Conservation (phyloP, 1,140 invertebrate species). For the Chrysomallon squamiferum region DNA sequence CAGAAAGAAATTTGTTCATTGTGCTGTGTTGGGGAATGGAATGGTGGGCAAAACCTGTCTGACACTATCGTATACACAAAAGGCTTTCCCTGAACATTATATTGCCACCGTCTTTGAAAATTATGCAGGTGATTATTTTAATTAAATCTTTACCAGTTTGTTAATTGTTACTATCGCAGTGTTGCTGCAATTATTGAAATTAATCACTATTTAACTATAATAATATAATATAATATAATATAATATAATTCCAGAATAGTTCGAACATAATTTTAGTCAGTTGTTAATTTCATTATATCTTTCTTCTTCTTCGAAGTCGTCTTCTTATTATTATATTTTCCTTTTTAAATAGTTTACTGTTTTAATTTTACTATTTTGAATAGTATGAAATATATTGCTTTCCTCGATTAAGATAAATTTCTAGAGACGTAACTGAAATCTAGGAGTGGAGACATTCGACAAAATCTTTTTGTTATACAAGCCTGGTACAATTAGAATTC, state of each 20-base stretch:
- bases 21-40: constrained; percentile 54
- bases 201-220: not conserved
- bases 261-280: too few relatives aligned
- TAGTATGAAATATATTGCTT: too few relatives aligned
- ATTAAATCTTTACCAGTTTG: not conserved
- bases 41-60: constrained; percentile 57
- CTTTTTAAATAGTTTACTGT: too few relatives aligned
- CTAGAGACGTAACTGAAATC: too few relatives aligned
- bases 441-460: too few relatives aligned
- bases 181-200: not conserved
- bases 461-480: too few relatives aligned
- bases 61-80: constrained; percentile 42
- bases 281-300: too few relatives aligned
- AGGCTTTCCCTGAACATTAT: constrained; percentile 43
- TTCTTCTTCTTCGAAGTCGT: too few relatives aligned
- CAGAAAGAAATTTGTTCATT: constrained; percentile 28
- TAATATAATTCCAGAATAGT: not conserved
- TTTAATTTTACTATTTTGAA: too few relatives aligned
- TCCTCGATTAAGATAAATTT: too few relatives aligned
- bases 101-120: constrained; percentile 60
- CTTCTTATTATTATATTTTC: too few relatives aligned
- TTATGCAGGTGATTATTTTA: constrained; percentile 45
- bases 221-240: not conserved
- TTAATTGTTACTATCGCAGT: not conserved
- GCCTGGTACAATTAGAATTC: not conserved